A percentile compares a stretch with the other conserved stretches of the same genome.
phyloP scores from a whole-genome alignment of 2,113 vertebrate genomes.

The zebrafish (Danio rerio) region GRCz12tu NC_133185.1:46782501-46783000 shows the following conservation, averaged over 20 bases:
- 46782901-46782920: constrained; percentile 68
- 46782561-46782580: too few species aligned
- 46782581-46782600: too few species aligned
- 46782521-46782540: too few species aligned
- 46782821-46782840: neutral
- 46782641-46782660: too few species aligned
- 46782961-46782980: too few species aligned
- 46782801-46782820: constrained; percentile 34
- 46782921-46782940: constrained; percentile 69
- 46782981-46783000: neutral
- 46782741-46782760: neutral
- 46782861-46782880: constrained; percentile 50
- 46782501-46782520: too few species aligned
- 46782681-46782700: neutral
- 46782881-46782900: constrained; percentile 76
- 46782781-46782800: constrained; percentile 4
- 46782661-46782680: neutral
- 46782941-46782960: neutral
- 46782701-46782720: neutral
- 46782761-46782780: constrained; percentile 26
- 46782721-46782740: neutral
- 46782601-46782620: too few species aligned
- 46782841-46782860: constrained; percentile 8
- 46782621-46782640: too few species aligned
- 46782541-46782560: too few species aligned